Base-by-base conservation (phyloP, 1,140 invertebrate genomes). In the Triops cancriformis region DNA sequence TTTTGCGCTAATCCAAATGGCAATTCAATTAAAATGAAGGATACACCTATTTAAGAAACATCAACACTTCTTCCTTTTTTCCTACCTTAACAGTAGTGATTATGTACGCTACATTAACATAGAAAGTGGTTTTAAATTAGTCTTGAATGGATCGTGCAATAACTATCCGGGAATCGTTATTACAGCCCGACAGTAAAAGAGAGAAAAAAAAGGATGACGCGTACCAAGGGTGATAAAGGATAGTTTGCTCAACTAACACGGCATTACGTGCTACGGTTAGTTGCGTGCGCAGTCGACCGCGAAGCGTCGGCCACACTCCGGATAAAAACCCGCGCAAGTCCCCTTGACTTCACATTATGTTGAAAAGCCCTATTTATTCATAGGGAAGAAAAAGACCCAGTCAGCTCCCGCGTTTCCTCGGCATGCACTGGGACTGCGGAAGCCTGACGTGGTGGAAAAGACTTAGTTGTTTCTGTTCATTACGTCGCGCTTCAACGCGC, bases 201-300 rank as follows among this genome's bases (percentile, higher is more conserved):
- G n/a, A n/a, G n/a, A n/a, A n/a, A 18, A 64, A 64, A 64, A 64
- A 64, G 18, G 11, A 14, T 64, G 51, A 64, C 51, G 23, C n/a
- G 31, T 64, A 18, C n/a, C 3, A 18, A 64, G 18, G 51, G 14
- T 23, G 51, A 64, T 64, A 14, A 64, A 64, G 51, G 51, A 64
- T 64, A 23, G 51, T 64, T 64, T 23, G 7, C 51, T 64, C 23
- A 64, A 18, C 51, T 23, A n/a, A 64, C 51, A 64, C 14, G 51
- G 51, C 51, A 64, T 64, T 64, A 64, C 51, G 51, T 23, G 51
- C 18, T 64, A 64, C 51, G 51, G 51, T 64, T 64, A 64, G 51
- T 64, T 64, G 51, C 51, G 51, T 64, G 23, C 51, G 51, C 51
- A 64, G 18, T 64, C 51, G 51, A 64, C 51, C 51, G 51, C n/a